Base-by-base conservation (phyloP, 2,888 invertebrate species). In the Phaedon cochleariae region DNA sequence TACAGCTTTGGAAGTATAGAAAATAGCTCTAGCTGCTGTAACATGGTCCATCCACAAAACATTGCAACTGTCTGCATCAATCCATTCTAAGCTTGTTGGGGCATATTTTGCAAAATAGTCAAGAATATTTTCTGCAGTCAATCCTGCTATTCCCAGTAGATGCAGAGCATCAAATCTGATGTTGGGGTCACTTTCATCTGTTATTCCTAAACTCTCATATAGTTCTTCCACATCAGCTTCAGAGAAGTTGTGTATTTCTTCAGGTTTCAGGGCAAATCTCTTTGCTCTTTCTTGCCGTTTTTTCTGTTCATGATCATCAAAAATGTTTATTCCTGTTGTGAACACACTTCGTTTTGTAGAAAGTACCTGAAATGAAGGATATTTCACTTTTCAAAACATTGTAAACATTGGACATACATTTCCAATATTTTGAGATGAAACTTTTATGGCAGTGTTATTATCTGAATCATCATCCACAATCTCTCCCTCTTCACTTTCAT, bases 51-150 rank as follows among this genome's bases (percentile, higher is more conserved):
- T 67, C 89, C 90, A 91, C 0, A 90, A 85, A 1, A 90, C 86
- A 80, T 90, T 90, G 90, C 94, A 95, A 74, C 92, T 91, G 72
- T 86, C 84, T 78, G 92, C 91, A 84, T 91, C 90, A 64, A 94
- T 88, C 93, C 93, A 94, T 83, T 95, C 94, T 57, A 95, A 86
- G 9, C 89, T 89, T 10, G 89, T 84, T n/a, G 95, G 93, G 58
- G 89, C 89, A 81, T 90, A 92, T 72, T 90, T 90, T 79, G 88
- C 87, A 79, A 95, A 91, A 82, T 94, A 94, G 72, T 89, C 87
- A 79, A 94, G 91, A 55, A 95, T 87, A 80, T 95, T 93, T 79
- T 90, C 88, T 2, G 93, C 92, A 73, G 87, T 90, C 86, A 95
- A 89, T 34, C 91, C 88, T 74, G 91, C 88, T 0, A 91, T 89